Evolutionary conservation across 2,113 vertebrate genomes (phyloP).

Genomic region (Penelope pileata): DNA sequence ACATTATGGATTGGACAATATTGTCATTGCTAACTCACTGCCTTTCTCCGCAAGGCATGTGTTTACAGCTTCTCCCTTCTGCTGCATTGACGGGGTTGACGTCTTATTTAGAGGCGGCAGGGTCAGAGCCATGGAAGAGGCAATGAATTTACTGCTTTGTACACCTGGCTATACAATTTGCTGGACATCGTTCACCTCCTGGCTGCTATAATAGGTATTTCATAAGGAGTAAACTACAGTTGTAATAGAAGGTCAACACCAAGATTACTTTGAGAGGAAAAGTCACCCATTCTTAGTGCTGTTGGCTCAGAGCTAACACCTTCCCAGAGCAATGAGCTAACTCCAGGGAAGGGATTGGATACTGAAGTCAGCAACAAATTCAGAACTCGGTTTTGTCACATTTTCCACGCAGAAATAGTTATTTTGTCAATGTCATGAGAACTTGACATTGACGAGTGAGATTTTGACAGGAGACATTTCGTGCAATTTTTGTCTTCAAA

Average conservation of each 20-base stretch:
- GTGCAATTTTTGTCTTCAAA: conserved; percentile 33
- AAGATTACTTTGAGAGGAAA: not conserved
- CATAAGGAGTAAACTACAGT: not conserved
- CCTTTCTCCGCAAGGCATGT: not conserved
- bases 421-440: conserved; percentile 47
- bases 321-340: not conserved
- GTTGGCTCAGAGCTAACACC: conserved; percentile 1
- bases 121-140: not conserved
- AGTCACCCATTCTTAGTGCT: not conserved
- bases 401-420: conserved; percentile 43
- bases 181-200: not conserved
- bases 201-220: not conserved
- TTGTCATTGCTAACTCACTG: not conserved
- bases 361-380: not conserved
- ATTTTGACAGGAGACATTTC: conserved; percentile 61
- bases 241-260: not conserved
- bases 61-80: not conserved
- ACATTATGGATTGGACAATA: not conserved
- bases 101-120: not conserved
- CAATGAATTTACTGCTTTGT: not conserved
- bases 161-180: not conserved
- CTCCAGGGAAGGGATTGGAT: not conserved
- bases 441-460: conserved; percentile 48
- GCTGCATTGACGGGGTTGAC: not conserved
- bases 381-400: conserved; percentile 40